Conservation (phyloP, 2,888 invertebrate genomes). For the Portevinia maculata region DNA sequence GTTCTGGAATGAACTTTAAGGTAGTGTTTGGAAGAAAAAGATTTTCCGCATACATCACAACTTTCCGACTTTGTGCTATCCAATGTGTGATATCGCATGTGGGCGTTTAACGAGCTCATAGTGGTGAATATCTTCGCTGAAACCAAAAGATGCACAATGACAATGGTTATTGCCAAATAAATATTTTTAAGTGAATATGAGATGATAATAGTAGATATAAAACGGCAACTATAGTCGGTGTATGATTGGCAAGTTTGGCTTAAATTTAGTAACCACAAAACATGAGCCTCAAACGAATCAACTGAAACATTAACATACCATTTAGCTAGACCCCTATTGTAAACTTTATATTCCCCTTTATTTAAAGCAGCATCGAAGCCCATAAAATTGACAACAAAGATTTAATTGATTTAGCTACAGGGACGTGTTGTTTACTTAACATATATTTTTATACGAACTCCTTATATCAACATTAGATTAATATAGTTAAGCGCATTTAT, state of each 20-base stretch:
- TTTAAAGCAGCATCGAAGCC: too few relatives aligned
- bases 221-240: too few relatives aligned
- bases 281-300: too few relatives aligned
- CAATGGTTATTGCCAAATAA: not conserved
- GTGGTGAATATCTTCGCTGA: constrained; percentile 45
- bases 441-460: constrained; percentile 11
- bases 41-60: constrained; percentile 37
- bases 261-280: too few relatives aligned
- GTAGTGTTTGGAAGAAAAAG: constrained; percentile 8
- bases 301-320: too few relatives aligned
- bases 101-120: constrained; percentile 7
- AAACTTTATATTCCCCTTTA: too few relatives aligned
- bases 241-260: too few relatives aligned
- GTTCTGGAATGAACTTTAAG: constrained; percentile 18
- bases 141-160: constrained; percentile 34
- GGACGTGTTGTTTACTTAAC: not conserved
- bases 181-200: not conserved
- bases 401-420: too few relatives aligned
- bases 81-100: constrained; percentile 33
- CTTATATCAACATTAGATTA: constrained; percentile 9
- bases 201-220: too few relatives aligned
- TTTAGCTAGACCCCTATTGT: too few relatives aligned
- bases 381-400: not conserved
- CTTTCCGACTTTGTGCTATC: not conserved
- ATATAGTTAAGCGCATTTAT: not conserved